phyloP scores from a whole-genome alignment of 2,888 invertebrate genomes.

The Andrena flavipes region DNA sequence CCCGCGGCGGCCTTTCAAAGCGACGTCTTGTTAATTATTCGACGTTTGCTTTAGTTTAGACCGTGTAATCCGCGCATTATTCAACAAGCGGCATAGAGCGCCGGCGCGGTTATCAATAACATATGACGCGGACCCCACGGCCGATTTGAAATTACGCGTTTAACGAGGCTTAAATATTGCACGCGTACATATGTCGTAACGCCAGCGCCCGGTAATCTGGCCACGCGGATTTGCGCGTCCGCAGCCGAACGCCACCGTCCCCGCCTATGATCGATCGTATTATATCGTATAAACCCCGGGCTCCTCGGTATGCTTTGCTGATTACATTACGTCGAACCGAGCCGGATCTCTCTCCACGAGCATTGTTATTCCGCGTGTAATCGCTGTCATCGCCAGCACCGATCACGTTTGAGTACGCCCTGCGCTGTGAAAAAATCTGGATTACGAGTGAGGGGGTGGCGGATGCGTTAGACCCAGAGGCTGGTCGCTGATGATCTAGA shows the following conservation, averaged over 20 bases:
- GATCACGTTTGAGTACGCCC: neutral
- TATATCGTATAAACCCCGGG: slow-evolving; percentile 42
- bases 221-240: slow-evolving; percentile 27
- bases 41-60: slow-evolving; percentile 59
- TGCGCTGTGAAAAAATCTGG: neutral
- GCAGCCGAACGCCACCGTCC: neutral
- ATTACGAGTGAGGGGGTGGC: neutral
- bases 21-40: slow-evolving; percentile 62
- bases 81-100: slow-evolving; percentile 31
- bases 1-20: slow-evolving; percentile 41
- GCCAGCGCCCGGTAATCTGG: slow-evolving; percentile 39
- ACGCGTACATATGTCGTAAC: slow-evolving; percentile 28
- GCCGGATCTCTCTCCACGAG: slow-evolving; percentile 19
- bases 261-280: slow-evolving; percentile 45
- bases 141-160: slow-evolving; percentile 60
- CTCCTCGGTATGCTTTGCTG: slow-evolving; percentile 16
- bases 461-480: neutral
- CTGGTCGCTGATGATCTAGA: neutral
- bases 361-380: slow-evolving; percentile 46
- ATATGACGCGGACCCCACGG: slow-evolving; percentile 54
- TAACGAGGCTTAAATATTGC: slow-evolving; percentile 61
- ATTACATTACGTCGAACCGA: slow-evolving; percentile 41
- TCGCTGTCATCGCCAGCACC: slow-evolving; percentile 43
- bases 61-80: slow-evolving; percentile 59
- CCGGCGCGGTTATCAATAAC: slow-evolving; percentile 56